Evolutionary conservation across 2,888 invertebrate species (phyloP).

Genomic region (Onthophagus sagittarius): DNA sequence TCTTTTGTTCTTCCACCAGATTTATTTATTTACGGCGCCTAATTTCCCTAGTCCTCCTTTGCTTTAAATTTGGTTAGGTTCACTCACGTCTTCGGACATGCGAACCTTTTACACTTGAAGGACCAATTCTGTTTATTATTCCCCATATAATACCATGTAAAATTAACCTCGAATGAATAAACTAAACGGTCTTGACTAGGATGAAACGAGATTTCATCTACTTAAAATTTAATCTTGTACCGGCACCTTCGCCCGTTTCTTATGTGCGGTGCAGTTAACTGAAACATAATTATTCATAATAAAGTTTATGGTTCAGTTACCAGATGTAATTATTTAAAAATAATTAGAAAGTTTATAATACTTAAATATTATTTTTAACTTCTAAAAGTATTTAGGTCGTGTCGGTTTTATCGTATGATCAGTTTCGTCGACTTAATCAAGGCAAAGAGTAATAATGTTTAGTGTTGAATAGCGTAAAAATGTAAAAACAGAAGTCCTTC

Average conservation of each 20-base stretch:
- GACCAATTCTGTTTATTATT: background rate
- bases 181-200: background rate
- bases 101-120: background rate
- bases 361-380: too few relatives aligned
- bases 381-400: too few relatives aligned
- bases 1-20: background rate
- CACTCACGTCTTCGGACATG: background rate
- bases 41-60: background rate
- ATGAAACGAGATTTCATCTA: slow-evolving; percentile 8
- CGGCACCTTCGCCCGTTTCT: slow-evolving; percentile 6
- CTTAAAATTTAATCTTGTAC: slow-evolving; percentile 15
- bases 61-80: background rate
- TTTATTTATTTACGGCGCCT: slow-evolving; percentile 9
- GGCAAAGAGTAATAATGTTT: too few relatives aligned
- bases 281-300: slow-evolving; percentile 13
- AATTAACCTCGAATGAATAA: background rate
- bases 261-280: slow-evolving; percentile 1
- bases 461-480: too few relatives aligned
- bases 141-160: background rate
- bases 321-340: too few relatives aligned
- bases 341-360: too few relatives aligned
- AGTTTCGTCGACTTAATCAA: too few relatives aligned
- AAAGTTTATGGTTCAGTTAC: background rate
- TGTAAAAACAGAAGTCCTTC: too few relatives aligned
- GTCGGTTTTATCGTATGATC: too few relatives aligned